Percentiles rank a stretch among this genome's conserved stretches.
Conservation (phyloP, 2,797 vertebrate species). For the Pantherophis vulpinus region DNA sequence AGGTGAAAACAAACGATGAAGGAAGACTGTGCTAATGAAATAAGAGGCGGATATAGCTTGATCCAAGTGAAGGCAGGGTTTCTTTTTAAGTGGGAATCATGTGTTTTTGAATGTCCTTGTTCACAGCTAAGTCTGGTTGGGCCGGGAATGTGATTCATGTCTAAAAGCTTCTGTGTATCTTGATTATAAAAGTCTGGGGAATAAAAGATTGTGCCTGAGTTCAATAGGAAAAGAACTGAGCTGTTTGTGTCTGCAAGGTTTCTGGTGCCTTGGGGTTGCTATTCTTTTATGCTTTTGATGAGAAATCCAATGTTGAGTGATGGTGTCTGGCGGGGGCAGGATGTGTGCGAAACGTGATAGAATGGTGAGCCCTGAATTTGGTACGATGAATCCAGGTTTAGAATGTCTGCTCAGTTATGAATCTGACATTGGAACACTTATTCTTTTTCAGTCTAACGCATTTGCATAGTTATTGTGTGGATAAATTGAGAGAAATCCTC, state of each 20-base stretch:
- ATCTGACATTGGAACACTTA: neutral
- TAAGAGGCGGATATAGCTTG: neutral
- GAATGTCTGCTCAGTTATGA: neutral
- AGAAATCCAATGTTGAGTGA: neutral
- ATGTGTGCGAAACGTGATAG: neutral
- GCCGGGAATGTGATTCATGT: neutral
- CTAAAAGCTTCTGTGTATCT: neutral
- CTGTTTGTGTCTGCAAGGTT: neutral
- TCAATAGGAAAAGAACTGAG: neutral
- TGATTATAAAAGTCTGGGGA: neutral
- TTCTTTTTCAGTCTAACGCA: neutral
- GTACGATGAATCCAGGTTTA: neutral
- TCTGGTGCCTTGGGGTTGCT: neutral
- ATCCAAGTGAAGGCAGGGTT: neutral
- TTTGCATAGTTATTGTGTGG: neutral
- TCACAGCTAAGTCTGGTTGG: neutral
- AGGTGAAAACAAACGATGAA: fast-evolving
- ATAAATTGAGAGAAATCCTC: neutral
- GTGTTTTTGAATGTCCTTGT: neutral
- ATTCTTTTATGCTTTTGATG: neutral
- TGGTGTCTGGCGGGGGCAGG: neutral
- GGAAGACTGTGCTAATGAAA: fast-evolving
- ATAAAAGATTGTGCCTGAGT: neutral
- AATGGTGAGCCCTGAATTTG: neutral
- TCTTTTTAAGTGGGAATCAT: neutral